phyloP scores from a whole-genome alignment of 2,797 vertebrate genomes.

The Clarias platycephalus region DNA sequence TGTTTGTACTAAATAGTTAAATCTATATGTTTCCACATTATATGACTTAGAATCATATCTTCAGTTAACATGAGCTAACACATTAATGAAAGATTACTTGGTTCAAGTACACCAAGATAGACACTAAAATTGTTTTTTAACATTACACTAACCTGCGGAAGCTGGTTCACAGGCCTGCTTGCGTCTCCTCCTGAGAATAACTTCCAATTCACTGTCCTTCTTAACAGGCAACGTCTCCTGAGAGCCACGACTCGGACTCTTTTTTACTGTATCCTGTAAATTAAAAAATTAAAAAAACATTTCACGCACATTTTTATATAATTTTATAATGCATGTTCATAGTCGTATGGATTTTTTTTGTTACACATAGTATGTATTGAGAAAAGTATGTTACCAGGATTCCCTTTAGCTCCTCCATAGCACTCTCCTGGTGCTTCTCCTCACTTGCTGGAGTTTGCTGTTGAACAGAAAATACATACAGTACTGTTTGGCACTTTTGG shows the following conservation, averaged over 20 bases:
- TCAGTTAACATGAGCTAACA: neutral
- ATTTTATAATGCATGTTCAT: neutral
- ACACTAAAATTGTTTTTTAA: neutral
- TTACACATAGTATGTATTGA: neutral
- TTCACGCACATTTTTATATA: neutral
- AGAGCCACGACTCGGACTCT: constrained; percentile 78
- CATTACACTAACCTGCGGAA: constrained; percentile 63
- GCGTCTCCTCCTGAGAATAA: constrained; percentile 77
- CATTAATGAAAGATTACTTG: neutral
- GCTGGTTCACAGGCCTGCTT: constrained; percentile 75
- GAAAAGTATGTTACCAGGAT: constrained; percentile 71
- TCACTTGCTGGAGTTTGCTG: constrained; percentile 62
- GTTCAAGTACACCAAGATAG: neutral
- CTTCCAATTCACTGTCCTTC: constrained; percentile 81
- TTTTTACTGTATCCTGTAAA: constrained; percentile 77
- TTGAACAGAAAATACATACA: constrained; percentile 48
- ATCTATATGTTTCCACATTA: neutral
- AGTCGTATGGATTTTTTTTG: neutral
- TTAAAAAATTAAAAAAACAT: neutral
- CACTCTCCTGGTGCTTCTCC: constrained; percentile 77
- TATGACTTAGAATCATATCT: neutral
- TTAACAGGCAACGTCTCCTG: constrained; percentile 70
- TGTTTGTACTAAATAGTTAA: neutral
- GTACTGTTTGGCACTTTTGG: neutral
- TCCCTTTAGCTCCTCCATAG: constrained; percentile 83